These are phyloP conservation scores for Euproctis similis DNA, from an alignment of 2,888 invertebrate species.

Conservation along the genomic window DNA sequence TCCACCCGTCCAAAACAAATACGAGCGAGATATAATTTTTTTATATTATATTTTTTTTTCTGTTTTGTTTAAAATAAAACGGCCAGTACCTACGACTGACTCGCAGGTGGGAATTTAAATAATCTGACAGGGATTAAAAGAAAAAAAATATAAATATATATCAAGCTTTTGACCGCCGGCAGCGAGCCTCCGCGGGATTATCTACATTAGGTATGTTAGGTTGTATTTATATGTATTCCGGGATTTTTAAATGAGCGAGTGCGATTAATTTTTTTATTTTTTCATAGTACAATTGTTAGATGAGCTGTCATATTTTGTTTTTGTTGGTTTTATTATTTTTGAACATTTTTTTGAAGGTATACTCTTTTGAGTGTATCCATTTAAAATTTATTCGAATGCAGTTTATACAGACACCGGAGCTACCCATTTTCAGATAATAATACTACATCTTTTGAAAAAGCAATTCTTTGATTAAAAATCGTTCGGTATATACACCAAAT, in stretches of 20 bases:
- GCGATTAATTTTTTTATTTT: constrained; percentile 17
- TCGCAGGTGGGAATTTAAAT: constrained; percentile 76
- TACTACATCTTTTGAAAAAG: no score
- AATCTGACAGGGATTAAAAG: constrained; percentile 75
- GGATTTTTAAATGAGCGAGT: constrained; percentile 51
- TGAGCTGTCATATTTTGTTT: no score
- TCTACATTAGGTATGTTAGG: constrained; percentile 57
- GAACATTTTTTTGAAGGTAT: no score
- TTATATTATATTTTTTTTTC: constrained; percentile 75
- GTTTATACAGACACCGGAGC: no score
- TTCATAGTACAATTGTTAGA: no score
- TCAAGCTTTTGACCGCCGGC: constrained; percentile 69
- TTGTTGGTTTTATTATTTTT: no score
- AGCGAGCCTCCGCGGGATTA: constrained; percentile 46
- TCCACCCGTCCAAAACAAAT: constrained; percentile 72
- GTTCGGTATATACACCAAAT: no score
- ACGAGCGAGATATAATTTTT: constrained; percentile 69
- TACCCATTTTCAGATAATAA: no score
- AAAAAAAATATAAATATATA: constrained; percentile 65
- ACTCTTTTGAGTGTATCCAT: no score
- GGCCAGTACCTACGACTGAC: constrained; percentile 44
- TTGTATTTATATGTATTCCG: constrained; percentile 45
- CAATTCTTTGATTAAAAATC: no score
- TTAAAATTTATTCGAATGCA: no score
- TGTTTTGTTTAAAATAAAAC: constrained; percentile 66